A percentile compares a stretch with the other conserved stretches of the same genome.
phyloP scores from a whole-genome alignment of 2,888 invertebrate species.

The Dryococelus australis region DNA sequence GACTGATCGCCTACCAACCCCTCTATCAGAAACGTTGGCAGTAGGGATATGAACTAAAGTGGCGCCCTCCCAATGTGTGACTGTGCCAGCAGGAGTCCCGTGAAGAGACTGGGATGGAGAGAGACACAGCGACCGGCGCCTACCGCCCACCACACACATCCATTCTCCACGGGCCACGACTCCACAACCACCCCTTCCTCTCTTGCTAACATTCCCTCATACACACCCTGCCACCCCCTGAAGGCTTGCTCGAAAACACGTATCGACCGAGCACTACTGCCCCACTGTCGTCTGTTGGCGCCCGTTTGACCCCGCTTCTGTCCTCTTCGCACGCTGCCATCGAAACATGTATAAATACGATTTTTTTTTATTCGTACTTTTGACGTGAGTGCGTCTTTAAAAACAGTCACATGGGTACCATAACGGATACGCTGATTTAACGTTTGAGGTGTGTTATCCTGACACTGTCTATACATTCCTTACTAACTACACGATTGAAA shows the following conservation, averaged over 20 bases:
- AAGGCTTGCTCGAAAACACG: not conserved
- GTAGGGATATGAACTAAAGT: not conserved
- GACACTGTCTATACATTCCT: too few relatives aligned
- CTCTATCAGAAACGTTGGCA: not conserved
- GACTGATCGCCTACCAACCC: not conserved
- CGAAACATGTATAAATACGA: too few relatives aligned
- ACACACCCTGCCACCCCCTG: not conserved
- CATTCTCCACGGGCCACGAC: not conserved
- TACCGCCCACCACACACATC: not conserved
- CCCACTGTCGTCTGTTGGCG: not conserved
- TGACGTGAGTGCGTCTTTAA: too few relatives aligned
- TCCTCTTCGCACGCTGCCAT: too few relatives aligned
- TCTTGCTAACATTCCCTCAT: not conserved
- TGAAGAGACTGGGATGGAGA: not conserved
- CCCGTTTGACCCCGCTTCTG: not conserved
- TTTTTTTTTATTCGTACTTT: too few relatives aligned
- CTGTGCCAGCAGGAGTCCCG: not conserved
- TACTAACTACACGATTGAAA: too few relatives aligned
- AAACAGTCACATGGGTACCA: too few relatives aligned
- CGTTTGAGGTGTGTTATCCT: too few relatives aligned
- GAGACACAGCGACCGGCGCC: not conserved
- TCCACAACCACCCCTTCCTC: not conserved
- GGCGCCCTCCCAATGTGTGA: not conserved
- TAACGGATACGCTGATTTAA: too few relatives aligned
- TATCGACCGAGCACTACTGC: constrained; percentile 10